Percentiles rank a stretch among this genome's conserved stretches.
Conservation (phyloP, 2,113 vertebrate genomes). For the Notothenia rossii region DNA sequence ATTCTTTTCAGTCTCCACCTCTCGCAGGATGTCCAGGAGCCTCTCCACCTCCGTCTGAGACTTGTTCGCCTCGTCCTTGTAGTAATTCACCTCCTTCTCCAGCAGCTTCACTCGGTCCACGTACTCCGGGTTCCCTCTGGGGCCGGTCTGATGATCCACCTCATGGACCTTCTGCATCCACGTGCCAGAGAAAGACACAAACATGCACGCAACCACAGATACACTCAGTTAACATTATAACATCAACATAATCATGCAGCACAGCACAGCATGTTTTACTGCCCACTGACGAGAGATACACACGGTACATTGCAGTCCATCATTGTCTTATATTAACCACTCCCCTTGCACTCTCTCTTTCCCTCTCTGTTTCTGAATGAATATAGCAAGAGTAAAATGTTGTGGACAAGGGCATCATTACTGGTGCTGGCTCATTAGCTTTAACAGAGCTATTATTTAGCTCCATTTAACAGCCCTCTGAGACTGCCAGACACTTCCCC, state of each 20-base stretch:
- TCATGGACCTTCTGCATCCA: conserved; percentile 90
- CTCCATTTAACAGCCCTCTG: conserved; percentile 59
- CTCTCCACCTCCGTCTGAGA: conserved; percentile 95
- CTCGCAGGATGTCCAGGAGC: conserved; percentile 96
- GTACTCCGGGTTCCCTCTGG: conserved; percentile 93
- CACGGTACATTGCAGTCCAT: conserved; percentile 33
- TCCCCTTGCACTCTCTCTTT: conserved; percentile 29
- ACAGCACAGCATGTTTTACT: conserved; percentile 35
- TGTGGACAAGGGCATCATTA: conserved; percentile 61
- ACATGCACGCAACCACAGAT: conserved; percentile 17
- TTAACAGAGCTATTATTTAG: conserved; percentile 70
- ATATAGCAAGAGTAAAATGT: conserved; percentile 50
- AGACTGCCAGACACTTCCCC: conserved; percentile 58
- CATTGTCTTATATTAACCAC: conserved; percentile 37
- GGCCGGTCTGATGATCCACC: conserved; percentile 91
- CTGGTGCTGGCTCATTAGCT: conserved; percentile 65
- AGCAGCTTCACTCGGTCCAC: conserved; percentile 93
- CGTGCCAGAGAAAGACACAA: conserved; percentile 25
- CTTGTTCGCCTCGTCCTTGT: conserved; percentile 94
- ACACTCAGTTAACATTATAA: conserved; percentile 23
- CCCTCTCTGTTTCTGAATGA: conserved; percentile 41
- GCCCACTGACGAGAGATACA: conserved; percentile 45
- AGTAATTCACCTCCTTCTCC: conserved; percentile 95
- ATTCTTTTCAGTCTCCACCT: conserved; percentile 97
- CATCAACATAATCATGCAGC: conserved; percentile 14